Conservation (phyloP, 2,797 vertebrate species). For the Enteromius paludinosus region DNA sequence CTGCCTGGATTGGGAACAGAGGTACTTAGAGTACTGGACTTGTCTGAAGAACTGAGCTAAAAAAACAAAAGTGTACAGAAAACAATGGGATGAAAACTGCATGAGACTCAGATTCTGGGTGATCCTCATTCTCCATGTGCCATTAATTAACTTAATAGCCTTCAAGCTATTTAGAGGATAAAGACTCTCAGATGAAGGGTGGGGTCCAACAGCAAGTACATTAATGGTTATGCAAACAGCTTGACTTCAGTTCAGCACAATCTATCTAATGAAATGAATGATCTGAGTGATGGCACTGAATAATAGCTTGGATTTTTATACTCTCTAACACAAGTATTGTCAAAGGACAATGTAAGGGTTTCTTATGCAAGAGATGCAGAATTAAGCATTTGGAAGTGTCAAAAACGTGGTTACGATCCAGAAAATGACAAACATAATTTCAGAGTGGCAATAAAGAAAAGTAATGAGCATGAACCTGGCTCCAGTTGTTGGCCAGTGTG, state of each 20-base stretch:
- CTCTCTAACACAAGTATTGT: not conserved
- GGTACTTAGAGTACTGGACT: slow-evolving; percentile 68
- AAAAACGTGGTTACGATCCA: not conserved
- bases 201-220: slow-evolving; percentile 69
- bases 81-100: slow-evolving; percentile 57
- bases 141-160: slow-evolving; percentile 74
- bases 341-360: not conserved
- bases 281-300: slow-evolving; percentile 56
- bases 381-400: not conserved
- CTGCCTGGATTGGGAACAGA: slow-evolving; percentile 65
- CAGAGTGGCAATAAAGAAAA: not conserved
- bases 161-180: slow-evolving; percentile 75
- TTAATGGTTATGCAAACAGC: slow-evolving; percentile 71
- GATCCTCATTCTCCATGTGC: slow-evolving; percentile 77
- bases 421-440: not conserved
- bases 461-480: slow-evolving; percentile 16
- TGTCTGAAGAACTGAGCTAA: slow-evolving; percentile 59
- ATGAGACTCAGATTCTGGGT: slow-evolving; percentile 59
- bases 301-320: slow-evolving; percentile 48
- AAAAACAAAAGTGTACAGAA: slow-evolving; percentile 1
- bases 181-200: slow-evolving; percentile 71
- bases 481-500: slow-evolving; percentile 9
- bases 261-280: slow-evolving; percentile 50
- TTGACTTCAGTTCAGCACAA: slow-evolving; percentile 57
- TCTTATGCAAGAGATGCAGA: not conserved